Conservation (phyloP, 1,140 invertebrate species). For the Goniozus legneri region DNA sequence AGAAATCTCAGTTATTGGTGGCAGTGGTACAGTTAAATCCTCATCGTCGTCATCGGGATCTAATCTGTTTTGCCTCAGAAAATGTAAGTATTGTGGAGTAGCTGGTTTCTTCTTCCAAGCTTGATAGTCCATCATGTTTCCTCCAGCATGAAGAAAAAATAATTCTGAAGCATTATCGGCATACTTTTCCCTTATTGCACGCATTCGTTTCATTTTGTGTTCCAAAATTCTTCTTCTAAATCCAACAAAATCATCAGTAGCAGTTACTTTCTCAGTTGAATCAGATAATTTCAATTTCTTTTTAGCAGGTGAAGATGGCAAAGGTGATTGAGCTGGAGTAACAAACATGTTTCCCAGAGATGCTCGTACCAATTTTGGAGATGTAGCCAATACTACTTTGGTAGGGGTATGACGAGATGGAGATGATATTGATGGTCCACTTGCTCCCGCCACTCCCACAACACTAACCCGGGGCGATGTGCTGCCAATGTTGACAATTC, state of each 20-base stretch:
- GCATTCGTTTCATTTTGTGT: slow-evolving; percentile 50
- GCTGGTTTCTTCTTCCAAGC: slow-evolving; percentile 76
- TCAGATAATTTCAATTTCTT: slow-evolving; percentile 50
- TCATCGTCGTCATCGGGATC: slow-evolving; percentile 64
- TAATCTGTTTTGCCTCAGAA: slow-evolving; percentile 71
- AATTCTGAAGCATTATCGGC: slow-evolving; percentile 78
- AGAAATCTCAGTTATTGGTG: slow-evolving; percentile 36
- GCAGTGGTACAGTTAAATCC: slow-evolving; percentile 47
- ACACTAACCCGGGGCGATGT: slow-evolving; percentile 40
- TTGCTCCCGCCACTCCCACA: slow-evolving; percentile 35
- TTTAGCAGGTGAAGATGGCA: slow-evolving; percentile 33
- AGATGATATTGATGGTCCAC: slow-evolving; percentile 35
- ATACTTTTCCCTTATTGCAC: slow-evolving; percentile 59
- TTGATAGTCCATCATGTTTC: slow-evolving; percentile 83
- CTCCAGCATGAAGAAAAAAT: slow-evolving; percentile 80
- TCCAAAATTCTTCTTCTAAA: slow-evolving; percentile 51
- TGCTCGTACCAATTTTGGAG: slow-evolving; percentile 45
- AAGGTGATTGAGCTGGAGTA: slow-evolving; percentile 30
- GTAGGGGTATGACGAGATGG: slow-evolving; percentile 40
- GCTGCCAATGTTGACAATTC: slow-evolving; percentile 48
- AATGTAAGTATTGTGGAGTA: slow-evolving; percentile 68
- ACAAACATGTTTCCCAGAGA: slow-evolving; percentile 44
- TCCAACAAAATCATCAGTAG: slow-evolving; percentile 34
- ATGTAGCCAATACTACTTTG: slow-evolving; percentile 48
- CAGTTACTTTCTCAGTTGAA: slow-evolving; percentile 28